These are phyloP conservation scores for Eristalis arbustorum DNA, from an alignment of 2,888 invertebrate genomes.

Conservation along the genomic window DNA sequence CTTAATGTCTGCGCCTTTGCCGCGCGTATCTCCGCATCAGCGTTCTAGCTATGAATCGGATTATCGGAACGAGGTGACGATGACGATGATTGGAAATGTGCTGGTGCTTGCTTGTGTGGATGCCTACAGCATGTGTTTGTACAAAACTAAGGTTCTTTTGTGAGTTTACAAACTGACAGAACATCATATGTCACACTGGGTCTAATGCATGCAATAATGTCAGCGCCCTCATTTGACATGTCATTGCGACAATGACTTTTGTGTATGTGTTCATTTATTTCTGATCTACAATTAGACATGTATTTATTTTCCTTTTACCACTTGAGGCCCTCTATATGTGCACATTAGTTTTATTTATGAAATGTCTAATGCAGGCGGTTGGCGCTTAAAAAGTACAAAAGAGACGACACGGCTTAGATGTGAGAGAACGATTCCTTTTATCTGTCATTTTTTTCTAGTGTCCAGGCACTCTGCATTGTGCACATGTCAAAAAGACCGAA, in stretches of 20 bases:
- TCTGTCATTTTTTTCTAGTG: background rate
- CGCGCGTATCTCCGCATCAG: background rate
- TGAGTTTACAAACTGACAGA: slow-evolving; percentile 43
- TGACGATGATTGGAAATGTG: slow-evolving; percentile 66
- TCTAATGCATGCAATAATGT: slow-evolving; percentile 46
- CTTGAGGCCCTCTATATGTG: background rate
- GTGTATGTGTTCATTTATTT: background rate
- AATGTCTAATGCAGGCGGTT: background rate
- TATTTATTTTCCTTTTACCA: background rate
- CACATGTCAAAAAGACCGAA: background rate
- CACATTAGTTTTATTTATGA: slow-evolving; percentile 23
- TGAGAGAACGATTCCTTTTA: background rate
- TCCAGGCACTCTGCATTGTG: background rate
- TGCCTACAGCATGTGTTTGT: background rate
- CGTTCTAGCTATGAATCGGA: slow-evolving; percentile 52
- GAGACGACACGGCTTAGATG: no score
- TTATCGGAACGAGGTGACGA: slow-evolving; percentile 68
- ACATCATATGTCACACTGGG: slow-evolving; percentile 18
- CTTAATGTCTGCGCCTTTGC: background rate
- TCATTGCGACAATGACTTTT: slow-evolving; percentile 28
- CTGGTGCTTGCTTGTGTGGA: background rate
- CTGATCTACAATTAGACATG: background rate
- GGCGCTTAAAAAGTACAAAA: background rate
- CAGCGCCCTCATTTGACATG: slow-evolving; percentile 58
- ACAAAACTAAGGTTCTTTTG: slow-evolving; percentile 41